Conservation (phyloP, 92 coral and sea anemone species). For the Porites evermanni region DNA sequence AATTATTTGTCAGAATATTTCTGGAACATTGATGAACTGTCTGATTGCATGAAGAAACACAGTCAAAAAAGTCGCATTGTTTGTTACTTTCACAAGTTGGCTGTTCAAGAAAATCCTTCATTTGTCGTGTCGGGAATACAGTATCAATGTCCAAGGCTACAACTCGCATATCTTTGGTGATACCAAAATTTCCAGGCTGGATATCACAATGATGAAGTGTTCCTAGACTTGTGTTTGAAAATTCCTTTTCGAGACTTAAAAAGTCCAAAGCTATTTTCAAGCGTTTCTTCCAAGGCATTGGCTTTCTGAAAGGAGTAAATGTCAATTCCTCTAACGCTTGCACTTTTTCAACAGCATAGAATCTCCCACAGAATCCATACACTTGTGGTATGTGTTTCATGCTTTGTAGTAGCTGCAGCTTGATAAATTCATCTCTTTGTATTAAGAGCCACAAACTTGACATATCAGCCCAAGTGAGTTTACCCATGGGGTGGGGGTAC, state of each 20-base stretch:
- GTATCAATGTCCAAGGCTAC: conserved; percentile 85
- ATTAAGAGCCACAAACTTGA: conserved; percentile 81
- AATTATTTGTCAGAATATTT: conserved; percentile 74
- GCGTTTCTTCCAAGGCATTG: conserved; percentile 78
- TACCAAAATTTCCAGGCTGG: conserved; percentile 93
- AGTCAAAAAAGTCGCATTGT: conserved; percentile 93
- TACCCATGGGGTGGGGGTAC: conserved; percentile 62
- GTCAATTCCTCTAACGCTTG: conserved; percentile 57
- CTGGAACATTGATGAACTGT: conserved; percentile 66
- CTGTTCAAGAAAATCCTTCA: conserved; percentile 73
- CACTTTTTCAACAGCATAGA: conserved; percentile 88
- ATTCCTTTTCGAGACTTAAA: conserved; percentile 65
- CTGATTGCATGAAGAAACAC: conserved; percentile 78
- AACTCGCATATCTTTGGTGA: conserved; percentile 64
- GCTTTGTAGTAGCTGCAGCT: conserved; percentile 78
- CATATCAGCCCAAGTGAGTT: conserved; percentile 77
- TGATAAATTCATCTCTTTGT: conserved; percentile 84
- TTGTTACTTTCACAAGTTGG: conserved; percentile 69
- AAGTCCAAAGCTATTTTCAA: conserved; percentile 70
- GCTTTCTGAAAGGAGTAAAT: conserved; percentile 47
- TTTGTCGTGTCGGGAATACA: conserved; percentile 70
- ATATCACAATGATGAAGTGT: conserved; percentile 88
- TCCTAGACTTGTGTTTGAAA: conserved; percentile 73
- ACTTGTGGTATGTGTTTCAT: conserved; percentile 84
- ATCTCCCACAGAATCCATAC: conserved; percentile 91